phyloP scores from a whole-genome alignment of 2,888 invertebrate genomes.

The Lamellibrachia satsuma region DNA sequence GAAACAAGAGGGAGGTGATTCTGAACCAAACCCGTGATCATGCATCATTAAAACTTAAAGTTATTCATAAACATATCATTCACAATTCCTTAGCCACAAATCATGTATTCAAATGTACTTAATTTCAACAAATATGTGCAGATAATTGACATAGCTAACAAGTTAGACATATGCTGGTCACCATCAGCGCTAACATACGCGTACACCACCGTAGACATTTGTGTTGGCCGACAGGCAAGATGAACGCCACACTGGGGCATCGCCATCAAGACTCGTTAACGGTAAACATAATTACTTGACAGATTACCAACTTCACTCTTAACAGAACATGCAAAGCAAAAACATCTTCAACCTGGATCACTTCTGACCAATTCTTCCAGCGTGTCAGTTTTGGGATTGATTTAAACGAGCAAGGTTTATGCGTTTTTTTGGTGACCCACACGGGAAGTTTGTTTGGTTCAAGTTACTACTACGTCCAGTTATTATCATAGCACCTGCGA shows the following conservation, averaged over 20 bases:
- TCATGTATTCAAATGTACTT: slow-evolving; percentile 17
- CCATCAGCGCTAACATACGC: background rate
- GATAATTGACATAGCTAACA: slow-evolving; percentile 13
- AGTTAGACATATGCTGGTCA: background rate
- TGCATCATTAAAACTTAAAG: slow-evolving; percentile 13
- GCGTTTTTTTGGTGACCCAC: slow-evolving; percentile 3
- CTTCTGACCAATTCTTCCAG: background rate
- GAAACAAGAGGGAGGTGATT: background rate
- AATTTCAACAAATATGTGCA: slow-evolving; percentile 8
- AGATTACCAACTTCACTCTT: background rate
- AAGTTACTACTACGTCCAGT: background rate
- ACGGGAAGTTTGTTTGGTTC: background rate
- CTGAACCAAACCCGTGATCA: background rate
- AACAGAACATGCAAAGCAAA: slow-evolving; percentile 6
- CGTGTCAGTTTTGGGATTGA: background rate
- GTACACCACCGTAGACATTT: background rate
- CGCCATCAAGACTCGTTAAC: background rate
- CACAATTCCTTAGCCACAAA: background rate
- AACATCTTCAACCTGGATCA: background rate
- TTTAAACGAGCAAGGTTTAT: background rate
- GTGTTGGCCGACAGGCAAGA: background rate
- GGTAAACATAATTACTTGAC: background rate
- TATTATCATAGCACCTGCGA: background rate
- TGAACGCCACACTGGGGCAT: background rate
- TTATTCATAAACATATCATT: slow-evolving; percentile 9